Evolutionary conservation across 2,888 invertebrate genomes (phyloP).

Genomic region (Temnothorax ravouxi): DNA sequence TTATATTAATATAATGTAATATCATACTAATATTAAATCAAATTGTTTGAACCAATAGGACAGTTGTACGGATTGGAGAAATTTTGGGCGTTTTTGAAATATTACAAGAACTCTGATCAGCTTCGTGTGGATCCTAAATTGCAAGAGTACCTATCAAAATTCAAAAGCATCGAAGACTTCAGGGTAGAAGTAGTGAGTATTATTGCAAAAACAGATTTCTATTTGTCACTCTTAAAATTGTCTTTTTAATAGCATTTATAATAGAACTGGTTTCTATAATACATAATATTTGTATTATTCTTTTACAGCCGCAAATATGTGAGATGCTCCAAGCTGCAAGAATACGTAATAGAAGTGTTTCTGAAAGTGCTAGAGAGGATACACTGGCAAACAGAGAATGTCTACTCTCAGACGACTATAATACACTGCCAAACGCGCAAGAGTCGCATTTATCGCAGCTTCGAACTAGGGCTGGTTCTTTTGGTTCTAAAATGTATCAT

Average conservation of each 20-base stretch:
- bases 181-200: conserved; percentile 91
- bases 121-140: conserved; percentile 92
- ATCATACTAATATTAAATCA: conserved; percentile 20
- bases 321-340: conserved; percentile 88
- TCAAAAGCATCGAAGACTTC: conserved; percentile 96
- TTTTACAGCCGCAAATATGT: conserved; percentile 89
- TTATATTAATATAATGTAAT: conserved; percentile 1
- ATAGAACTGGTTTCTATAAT: neutral
- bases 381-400: conserved; percentile 81
- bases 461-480: conserved; percentile 83
- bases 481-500: conserved; percentile 82
- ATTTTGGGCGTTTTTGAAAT: conserved; percentile 99
- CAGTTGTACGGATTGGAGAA: conserved; percentile 99
- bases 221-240: neutral
- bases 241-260: conserved; percentile 15
- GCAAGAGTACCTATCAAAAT: conserved; percentile 91
- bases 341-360: conserved; percentile 90
- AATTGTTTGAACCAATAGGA: conserved; percentile 87
- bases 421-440: conserved; percentile 78
- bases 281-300: conserved; percentile 7
- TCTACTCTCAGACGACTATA: conserved; percentile 84
- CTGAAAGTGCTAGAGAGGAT: conserved; percentile 88
- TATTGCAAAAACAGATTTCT: neutral
- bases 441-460: conserved; percentile 79
- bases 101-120: conserved; percentile 94